Evolutionary conservation across 30 jellyfish, hydroid and myxozoan species (phyloP), one percentile per base, ranked within the genome.

Genomic region (Sanderia malayensis): DNA sequence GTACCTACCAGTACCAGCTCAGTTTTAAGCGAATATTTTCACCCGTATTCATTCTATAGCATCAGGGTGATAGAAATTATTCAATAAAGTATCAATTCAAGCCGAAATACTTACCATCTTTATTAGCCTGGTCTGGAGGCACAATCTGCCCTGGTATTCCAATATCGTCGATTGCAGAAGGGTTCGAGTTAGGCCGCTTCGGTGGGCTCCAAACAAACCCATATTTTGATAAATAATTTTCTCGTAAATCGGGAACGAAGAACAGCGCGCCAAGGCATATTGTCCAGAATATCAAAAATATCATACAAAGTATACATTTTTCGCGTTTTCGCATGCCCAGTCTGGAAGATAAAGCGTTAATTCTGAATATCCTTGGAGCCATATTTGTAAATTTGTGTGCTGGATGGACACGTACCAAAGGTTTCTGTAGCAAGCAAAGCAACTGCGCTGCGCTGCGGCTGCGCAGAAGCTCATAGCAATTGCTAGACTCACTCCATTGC

Each of bases 241-340:
- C 92, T 29, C 87, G 83, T 1, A 71, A 72, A 26, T 80, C 95
- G 17, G 98, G 98, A 69, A 90, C 81, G 61, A 76, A 80, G 58
- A 77, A 46, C 37, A 90, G 33, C 9, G 94, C 98, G 0, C 98
- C 98, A 33, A 84, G 61, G 58, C 94, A 90, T 19, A 90, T 69
- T 21, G 86, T 37, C 67, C 76, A 57, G 64, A 90, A 90, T 3
- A 64, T 92, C 31, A 83, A 25, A 30, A 84, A 70, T 11, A 90
- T 71, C 71, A 83, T 60, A 23, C 83, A 67, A 22, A 77, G 61
- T 13, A 83, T 44, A 62, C 89, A 90, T 65, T 73, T 83, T 67
- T 90, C 98, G 31, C 81, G 86, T 52, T 76, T 75, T 80, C 98
- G 86, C 80, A 83, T 72, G 46, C 87, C 73, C 31, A 82, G 44